Base-by-base conservation (phyloP, 2,888 invertebrate genomes). In the Plebejus melissa region DNA sequence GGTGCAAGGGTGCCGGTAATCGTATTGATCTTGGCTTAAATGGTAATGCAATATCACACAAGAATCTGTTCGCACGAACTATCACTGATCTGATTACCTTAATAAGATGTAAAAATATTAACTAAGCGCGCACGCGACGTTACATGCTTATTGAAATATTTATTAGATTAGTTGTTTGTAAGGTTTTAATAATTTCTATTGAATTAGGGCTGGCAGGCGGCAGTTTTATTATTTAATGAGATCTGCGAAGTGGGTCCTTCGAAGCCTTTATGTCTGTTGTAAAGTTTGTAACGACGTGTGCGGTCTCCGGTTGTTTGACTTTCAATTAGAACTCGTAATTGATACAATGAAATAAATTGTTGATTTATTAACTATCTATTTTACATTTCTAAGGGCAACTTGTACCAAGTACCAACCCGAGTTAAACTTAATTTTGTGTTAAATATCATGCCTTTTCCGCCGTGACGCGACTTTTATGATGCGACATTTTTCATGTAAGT, bases 71-170 rank as follows among this genome's bases (percentile, higher is more conserved):
- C 72, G 72, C 72, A 72, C 72, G 72, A 72, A 72, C 54, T 54
- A 71, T 71, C 71, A 46, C 50, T 72, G 72, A 72, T 72, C 54
- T 72, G 72, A 54, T 72, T 72, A 72, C 28, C 50, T 54, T 72
- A 72, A 72, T 72, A 72, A 72, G 72, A 72, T 72, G 72, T 72
- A 72, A 72, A 72, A 72, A 72, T 72, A 72, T 72, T 72, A 50
- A 72, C 71, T 71, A 71, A 46, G 22, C 50, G 46, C 50, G 72
- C 72, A 72, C 72, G 72, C 72, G 72, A 72, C 50, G n/a, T 71
- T 41, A 71, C 71, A 54, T 72, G 54, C 72, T 72, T 72, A 54
- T 72, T 72, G 72, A 50, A 54, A 72, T 72, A 72, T 72, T 72
- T 72, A 72, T 72, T 72, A 72, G 72, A 72, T 72, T 72, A 72